These are phyloP conservation scores for Phoebastria nigripes DNA, from an alignment of 2,797 vertebrate genomes.

Conservation along the genomic window DNA sequence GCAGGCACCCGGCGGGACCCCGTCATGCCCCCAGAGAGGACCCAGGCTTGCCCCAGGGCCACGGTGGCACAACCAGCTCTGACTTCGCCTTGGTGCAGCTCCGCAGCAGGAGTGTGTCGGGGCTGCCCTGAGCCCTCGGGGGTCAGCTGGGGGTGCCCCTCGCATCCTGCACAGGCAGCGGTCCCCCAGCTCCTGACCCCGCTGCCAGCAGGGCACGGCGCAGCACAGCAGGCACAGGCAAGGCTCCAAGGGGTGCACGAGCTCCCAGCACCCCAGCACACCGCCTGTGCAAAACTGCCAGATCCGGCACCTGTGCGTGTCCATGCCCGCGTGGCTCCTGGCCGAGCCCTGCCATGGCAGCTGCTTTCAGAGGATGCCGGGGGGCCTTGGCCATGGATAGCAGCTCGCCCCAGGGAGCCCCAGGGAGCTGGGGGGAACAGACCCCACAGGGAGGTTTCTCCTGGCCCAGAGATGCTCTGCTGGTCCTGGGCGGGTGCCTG, in stretches of 20 bases:
- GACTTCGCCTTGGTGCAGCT: fast-evolving
- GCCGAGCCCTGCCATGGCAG: not conserved
- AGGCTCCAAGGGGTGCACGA: not conserved
- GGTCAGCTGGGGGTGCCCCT: not conserved
- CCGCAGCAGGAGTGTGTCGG: fast-evolving
- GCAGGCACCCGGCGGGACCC: fast-evolving
- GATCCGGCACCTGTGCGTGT: not conserved
- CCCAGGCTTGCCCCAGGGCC: not conserved
- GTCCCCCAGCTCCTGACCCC: not conserved
- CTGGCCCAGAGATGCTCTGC: not conserved
- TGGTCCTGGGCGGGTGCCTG: not conserved
- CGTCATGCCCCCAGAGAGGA: not conserved
- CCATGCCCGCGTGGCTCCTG: not conserved
- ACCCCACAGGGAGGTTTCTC: not conserved
- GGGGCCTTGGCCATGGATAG: not conserved
- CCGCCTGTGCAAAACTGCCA: not conserved
- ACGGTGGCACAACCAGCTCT: not conserved
- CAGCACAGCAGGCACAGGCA: fast-evolving
- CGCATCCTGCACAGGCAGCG: fast-evolving
- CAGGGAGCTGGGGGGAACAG: not conserved
- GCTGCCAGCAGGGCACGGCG: not conserved
- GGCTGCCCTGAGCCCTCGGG: not conserved
- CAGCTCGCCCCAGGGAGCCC: not conserved
- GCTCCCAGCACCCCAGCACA: not conserved
- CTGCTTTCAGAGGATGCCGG: not conserved